These are phyloP conservation scores for Fregetta grallaria DNA, from an alignment of 2,113 vertebrate genomes.

Conservation along the genomic window DNA sequence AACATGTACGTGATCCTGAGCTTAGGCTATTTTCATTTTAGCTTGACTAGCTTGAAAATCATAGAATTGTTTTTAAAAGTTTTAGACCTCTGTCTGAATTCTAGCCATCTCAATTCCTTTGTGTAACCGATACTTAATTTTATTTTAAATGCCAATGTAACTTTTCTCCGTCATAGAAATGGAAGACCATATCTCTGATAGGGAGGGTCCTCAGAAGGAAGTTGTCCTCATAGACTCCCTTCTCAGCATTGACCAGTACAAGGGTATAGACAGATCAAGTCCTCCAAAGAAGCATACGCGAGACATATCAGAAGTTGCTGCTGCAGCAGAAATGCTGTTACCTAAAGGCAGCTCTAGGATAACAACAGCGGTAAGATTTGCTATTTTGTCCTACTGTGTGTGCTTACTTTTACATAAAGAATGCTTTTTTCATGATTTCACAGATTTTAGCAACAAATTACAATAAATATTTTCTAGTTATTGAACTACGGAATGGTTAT, in stretches of 20 bases:
- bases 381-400: background rate
- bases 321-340: slow-evolving; percentile 85
- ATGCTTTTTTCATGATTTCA: background rate
- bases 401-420: background rate
- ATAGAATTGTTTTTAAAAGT: background rate
- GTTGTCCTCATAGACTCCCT: slow-evolving; percentile 88
- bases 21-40: background rate
- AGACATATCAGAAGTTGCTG: slow-evolving; percentile 89
- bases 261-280: slow-evolving; percentile 73
- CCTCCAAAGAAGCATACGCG: slow-evolving; percentile 76
- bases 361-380: slow-evolving; percentile 78
- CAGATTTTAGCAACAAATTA: background rate
- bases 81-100: background rate
- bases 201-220: slow-evolving; percentile 74
- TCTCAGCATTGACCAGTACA: slow-evolving; percentile 85
- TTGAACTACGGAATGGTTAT: background rate
- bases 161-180: slow-evolving; percentile 68
- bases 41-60: background rate
- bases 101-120: background rate
- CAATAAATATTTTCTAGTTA: background rate
- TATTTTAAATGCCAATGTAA: background rate
- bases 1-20: background rate
- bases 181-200: slow-evolving; percentile 65
- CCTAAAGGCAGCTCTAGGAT: slow-evolving; percentile 88
- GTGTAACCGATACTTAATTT: background rate